phyloP scores from a whole-genome alignment of 2,888 invertebrate genomes.

The Sthenelais limicola region DNA sequence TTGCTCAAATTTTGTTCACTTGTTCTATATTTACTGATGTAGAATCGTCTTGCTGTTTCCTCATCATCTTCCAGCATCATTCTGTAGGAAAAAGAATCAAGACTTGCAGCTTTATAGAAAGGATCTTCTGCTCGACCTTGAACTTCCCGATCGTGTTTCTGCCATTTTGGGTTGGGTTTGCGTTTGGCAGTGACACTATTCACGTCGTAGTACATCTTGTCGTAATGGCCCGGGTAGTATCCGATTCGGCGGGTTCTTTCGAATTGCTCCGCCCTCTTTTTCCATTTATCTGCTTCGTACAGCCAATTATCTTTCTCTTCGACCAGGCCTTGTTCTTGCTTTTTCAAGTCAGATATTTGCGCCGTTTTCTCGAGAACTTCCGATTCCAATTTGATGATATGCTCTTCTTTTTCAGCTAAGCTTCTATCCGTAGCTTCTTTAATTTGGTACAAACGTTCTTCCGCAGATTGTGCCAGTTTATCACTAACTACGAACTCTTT shows the following conservation, averaged over 20 bases:
- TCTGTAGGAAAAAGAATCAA: too few relatives aligned
- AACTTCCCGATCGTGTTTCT: too few relatives aligned
- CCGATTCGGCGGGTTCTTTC: slow-evolving; percentile 18
- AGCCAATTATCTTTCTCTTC: neutral
- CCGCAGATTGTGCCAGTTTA: slow-evolving; percentile 18
- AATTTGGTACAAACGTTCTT: slow-evolving; percentile 3
- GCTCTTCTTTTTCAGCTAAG: slow-evolving; percentile 4
- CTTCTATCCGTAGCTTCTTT: slow-evolving; percentile 12
- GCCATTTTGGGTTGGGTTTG: too few relatives aligned
- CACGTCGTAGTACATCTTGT: slow-evolving; percentile 22
- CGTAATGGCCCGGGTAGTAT: slow-evolving; percentile 18
- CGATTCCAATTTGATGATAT: neutral
- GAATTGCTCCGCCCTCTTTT: neutral
- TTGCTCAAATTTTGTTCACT: too few relatives aligned
- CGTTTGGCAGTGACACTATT: too few relatives aligned
- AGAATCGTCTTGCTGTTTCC: too few relatives aligned
- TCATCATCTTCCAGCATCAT: too few relatives aligned
- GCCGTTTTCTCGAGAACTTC: neutral
- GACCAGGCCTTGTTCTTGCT: neutral
- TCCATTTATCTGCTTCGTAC: slow-evolving; percentile 13
- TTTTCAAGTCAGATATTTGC: neutral
- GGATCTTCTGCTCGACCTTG: too few relatives aligned
- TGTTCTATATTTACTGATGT: too few relatives aligned
- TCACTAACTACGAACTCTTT: slow-evolving; percentile 18
- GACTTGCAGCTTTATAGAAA: too few relatives aligned